Conservation (phyloP, 2,113 vertebrate species). For the Oenanthe melanoleuca region DNA sequence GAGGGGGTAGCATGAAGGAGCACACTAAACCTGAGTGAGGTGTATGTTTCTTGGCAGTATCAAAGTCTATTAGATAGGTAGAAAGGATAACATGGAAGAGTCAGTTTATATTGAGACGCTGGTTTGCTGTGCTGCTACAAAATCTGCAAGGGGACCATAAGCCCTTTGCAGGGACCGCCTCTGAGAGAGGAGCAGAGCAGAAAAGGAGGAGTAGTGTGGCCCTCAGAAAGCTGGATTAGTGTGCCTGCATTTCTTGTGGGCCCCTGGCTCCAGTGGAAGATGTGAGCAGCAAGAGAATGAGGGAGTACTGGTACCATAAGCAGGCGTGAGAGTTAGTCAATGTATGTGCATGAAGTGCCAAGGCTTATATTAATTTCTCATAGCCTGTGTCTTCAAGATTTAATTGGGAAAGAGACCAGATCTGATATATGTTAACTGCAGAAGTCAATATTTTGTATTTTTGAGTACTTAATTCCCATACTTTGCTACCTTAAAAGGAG, state of each 20-base stretch:
- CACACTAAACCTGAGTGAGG: not conserved
- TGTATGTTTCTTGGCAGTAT: not conserved
- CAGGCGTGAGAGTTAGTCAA: not conserved
- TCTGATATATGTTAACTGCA: not conserved
- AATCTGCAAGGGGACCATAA: not conserved
- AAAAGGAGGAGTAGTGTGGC: not conserved
- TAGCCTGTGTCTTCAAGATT: not conserved
- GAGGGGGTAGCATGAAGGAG: not conserved
- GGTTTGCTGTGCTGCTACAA: not conserved
- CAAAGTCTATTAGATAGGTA: not conserved
- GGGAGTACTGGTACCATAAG: not conserved
- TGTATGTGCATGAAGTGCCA: not conserved
- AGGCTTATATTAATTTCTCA: not conserved
- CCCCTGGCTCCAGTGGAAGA: not conserved
- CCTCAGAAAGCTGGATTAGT: not conserved
- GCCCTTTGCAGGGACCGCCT: not conserved
- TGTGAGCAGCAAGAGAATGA: not conserved
- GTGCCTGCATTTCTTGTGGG: not conserved
- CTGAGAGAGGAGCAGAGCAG: not conserved
- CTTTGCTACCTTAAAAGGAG: not conserved
- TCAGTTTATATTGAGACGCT: not conserved
- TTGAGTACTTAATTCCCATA: not conserved
- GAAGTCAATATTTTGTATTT: not conserved
- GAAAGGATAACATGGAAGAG: not conserved
- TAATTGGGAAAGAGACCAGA: not conserved